Percentiles rank a stretch among this genome's conserved stretches.
These are phyloP conservation scores for Drosophila pseudotakahashii DNA, from an alignment of 2,888 invertebrate genomes.

Conservation along the genomic window DNA sequence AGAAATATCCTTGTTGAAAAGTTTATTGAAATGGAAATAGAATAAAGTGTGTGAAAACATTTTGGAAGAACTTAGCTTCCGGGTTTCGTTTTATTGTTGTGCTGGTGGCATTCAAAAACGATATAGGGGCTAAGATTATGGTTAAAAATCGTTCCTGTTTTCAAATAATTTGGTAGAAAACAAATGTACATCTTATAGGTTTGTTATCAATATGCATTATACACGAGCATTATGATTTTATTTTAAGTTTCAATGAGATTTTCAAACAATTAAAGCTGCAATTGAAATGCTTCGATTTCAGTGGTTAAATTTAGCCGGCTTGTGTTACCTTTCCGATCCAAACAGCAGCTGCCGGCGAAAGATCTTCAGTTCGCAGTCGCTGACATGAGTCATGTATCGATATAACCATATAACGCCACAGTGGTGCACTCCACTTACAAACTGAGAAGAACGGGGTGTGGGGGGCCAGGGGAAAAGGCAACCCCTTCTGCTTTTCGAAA, in stretches of 20 bases:
- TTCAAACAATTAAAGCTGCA: not conserved
- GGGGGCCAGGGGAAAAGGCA: constrained; percentile 9
- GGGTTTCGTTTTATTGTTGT: not conserved
- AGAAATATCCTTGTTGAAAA: constrained; percentile 15
- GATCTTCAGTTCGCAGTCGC: constrained; percentile 25
- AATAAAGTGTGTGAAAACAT: constrained; percentile 22
- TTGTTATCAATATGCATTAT: no score
- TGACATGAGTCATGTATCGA: constrained; percentile 51
- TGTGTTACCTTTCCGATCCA: constrained; percentile 16
- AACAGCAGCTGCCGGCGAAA: constrained; percentile 28
- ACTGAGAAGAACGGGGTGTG: not conserved
- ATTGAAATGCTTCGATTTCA: constrained; percentile 7
- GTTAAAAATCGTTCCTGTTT: no score
- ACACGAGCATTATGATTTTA: no score
- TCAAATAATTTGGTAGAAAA: no score
- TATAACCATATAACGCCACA: constrained; percentile 33
- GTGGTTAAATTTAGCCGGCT: constrained; percentile 33
- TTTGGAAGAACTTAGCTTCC: not conserved
- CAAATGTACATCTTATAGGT: no score
- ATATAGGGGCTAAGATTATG: no score
- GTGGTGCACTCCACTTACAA: constrained; percentile 36
- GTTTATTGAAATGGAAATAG: constrained; percentile 22
- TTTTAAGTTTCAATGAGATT: not conserved
- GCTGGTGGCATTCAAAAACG: not conserved
- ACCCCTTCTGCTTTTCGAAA: constrained; percentile 49